Percentiles rank a stretch among this genome's conserved stretches.
These are phyloP conservation scores for Phaedon cochleariae DNA, from an alignment of 2,888 invertebrate genomes.

Conservation along the genomic window DNA sequence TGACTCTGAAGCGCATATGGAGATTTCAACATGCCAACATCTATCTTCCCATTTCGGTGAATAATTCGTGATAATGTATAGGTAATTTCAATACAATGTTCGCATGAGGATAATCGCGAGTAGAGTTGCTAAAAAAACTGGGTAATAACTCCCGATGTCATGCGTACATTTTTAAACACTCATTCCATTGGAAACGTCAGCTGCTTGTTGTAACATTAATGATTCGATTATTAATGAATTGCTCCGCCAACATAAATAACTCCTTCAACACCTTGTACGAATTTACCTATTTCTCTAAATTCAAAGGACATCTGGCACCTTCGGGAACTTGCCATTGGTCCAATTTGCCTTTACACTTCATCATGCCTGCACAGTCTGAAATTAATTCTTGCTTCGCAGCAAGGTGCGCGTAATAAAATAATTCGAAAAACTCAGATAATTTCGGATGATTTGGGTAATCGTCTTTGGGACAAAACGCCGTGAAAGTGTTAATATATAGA, in stretches of 20 bases:
- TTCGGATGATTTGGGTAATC: too few species aligned
- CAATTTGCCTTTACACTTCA: not conserved
- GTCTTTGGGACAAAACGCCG: too few species aligned
- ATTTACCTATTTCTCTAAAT: slow-evolving; percentile 15
- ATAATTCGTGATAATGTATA: too few species aligned
- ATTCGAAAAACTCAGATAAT: not conserved
- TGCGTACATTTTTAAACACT: not conserved
- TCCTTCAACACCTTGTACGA: slow-evolving; percentile 15
- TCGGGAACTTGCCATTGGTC: not conserved
- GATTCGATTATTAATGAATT: slow-evolving; percentile 15
- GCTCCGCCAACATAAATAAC: slow-evolving; percentile 10
- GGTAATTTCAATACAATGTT: too few species aligned
- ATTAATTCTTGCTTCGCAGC: not conserved
- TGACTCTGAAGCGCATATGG: too few species aligned
- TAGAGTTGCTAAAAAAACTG: not conserved
- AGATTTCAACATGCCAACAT: too few species aligned
- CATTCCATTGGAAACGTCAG: slow-evolving; percentile 6
- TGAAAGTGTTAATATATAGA: too few species aligned
- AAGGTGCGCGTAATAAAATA: not conserved
- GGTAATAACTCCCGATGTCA: not conserved
- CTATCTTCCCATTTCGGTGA: too few species aligned
- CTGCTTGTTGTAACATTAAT: slow-evolving; percentile 9
- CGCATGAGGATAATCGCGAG: too few species aligned
- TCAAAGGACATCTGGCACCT: slow-evolving; percentile 6
- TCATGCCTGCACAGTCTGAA: not conserved